Conservation (phyloP, 2,113 vertebrate species). For the Limanda limanda region DNA sequence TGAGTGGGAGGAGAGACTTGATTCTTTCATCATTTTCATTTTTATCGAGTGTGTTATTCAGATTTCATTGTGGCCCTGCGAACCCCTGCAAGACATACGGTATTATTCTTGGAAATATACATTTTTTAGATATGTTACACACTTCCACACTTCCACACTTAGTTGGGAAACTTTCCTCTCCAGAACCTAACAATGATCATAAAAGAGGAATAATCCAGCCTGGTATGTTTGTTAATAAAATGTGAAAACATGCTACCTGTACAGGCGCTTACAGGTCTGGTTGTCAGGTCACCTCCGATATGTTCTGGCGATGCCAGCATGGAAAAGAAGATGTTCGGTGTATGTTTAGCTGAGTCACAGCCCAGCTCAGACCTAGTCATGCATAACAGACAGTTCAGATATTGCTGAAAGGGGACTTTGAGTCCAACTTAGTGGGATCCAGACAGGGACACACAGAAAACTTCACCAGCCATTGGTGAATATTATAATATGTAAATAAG, state of each 20-base stretch:
- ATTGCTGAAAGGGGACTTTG: not conserved
- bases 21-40: conserved; percentile 40
- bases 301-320: not conserved
- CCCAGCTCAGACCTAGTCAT: not conserved
- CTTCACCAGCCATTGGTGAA: too few species aligned
- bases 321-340: not conserved
- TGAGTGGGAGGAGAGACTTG: conserved; percentile 14
- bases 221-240: not conserved
- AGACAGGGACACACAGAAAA: too few species aligned
- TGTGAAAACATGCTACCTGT: conserved; percentile 14
- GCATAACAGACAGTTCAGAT: not conserved
- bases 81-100: too few species aligned
- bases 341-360: conserved; percentile 4
- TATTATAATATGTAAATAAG: too few species aligned
- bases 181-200: conserved; percentile 1
- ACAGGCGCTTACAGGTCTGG: too few species aligned
- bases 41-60: conserved; percentile 3
- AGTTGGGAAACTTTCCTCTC: not conserved
- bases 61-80: conserved; percentile 5
- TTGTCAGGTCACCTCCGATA: too few species aligned
- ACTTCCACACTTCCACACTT: too few species aligned
- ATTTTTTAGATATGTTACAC: too few species aligned
- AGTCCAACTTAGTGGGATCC: not conserved
- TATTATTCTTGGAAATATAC: too few species aligned
- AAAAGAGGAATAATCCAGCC: not conserved